Conservation (phyloP, 2,113 vertebrate species). For the Gracilinanus agilis region DNA sequence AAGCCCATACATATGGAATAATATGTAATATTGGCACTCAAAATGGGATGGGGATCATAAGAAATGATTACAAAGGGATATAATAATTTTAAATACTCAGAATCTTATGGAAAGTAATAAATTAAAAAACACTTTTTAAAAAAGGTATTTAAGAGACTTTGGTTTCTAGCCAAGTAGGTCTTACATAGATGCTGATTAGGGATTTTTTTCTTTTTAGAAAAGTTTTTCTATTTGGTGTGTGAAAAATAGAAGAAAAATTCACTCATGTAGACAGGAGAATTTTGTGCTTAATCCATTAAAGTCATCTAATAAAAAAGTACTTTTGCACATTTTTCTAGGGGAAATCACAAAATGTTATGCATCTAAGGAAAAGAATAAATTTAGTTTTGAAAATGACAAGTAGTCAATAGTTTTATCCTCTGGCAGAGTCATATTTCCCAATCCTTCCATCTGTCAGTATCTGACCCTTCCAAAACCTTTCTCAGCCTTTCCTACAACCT, state of each 20-base stretch:
- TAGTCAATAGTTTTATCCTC: background rate
- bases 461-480: background rate
- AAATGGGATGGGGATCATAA: background rate
- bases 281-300: background rate
- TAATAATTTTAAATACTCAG: background rate
- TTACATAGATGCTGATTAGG: background rate
- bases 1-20: background rate
- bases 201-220: too few species aligned
- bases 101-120: background rate
- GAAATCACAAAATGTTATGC: background rate
- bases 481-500: background rate
- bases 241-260: background rate
- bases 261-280: background rate
- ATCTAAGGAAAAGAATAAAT: background rate
- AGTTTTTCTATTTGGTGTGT: background rate
- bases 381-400: background rate
- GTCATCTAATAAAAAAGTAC: background rate
- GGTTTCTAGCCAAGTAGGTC: background rate
- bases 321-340: background rate
- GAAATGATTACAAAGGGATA: background rate
- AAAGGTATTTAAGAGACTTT: background rate
- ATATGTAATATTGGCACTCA: background rate
- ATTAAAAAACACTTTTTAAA: background rate
- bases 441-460: background rate
- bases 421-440: background rate